Conservation (phyloP, 2,113 vertebrate species). For the Actenoides hombroni region DNA sequence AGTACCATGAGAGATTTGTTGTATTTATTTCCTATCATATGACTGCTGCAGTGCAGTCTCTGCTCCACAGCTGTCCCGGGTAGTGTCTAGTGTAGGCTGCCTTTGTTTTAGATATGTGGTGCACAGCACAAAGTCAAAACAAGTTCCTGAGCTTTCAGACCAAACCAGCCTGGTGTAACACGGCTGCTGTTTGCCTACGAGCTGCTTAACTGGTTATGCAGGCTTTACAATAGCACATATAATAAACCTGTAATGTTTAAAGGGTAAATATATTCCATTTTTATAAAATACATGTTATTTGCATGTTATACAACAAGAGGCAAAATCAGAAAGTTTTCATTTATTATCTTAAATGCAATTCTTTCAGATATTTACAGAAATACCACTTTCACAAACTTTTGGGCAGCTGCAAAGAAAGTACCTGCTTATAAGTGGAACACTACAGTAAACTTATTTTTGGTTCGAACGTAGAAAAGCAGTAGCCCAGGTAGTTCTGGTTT, state of each 20-base stretch:
- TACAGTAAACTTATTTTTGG: background rate
- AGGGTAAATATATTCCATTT: background rate
- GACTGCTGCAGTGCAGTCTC: background rate
- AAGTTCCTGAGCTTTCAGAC: background rate
- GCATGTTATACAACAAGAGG: background rate
- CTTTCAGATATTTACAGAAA: background rate
- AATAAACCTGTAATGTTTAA: background rate
- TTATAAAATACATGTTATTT: background rate
- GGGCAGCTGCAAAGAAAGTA: background rate
- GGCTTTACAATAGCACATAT: background rate
- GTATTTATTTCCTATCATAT: background rate
- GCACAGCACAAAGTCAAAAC: slow-evolving; percentile 10
- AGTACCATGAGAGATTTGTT: background rate
- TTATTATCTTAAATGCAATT: background rate
- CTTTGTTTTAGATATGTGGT: background rate
- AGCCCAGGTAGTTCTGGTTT: background rate
- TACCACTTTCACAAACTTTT: background rate
- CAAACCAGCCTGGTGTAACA: background rate
- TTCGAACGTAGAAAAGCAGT: background rate
- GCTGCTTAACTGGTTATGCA: slow-evolving; percentile 52
- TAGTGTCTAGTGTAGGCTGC: background rate
- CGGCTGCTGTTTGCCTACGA: background rate
- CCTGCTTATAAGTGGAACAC: background rate
- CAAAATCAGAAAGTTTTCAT: background rate
- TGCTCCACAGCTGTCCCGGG: background rate